A percentile compares a stretch with the other conserved stretches of the same genome.
Conservation (phyloP, 2,113 vertebrate species). For the Muntiacus reevesi region DNA sequence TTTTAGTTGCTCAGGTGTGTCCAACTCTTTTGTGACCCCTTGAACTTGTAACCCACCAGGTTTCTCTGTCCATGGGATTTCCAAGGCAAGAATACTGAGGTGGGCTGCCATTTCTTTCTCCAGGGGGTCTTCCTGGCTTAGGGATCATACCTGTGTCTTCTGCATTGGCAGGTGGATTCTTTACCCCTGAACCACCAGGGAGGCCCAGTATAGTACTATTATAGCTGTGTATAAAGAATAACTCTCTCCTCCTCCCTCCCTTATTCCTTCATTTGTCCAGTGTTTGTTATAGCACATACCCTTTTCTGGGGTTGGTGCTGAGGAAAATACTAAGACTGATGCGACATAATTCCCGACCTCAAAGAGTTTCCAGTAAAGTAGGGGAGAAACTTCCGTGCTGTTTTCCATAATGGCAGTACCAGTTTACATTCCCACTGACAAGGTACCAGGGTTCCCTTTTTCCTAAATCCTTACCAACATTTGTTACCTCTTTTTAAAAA, state of each 20-base stretch:
- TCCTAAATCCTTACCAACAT: background rate
- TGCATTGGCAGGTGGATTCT: background rate
- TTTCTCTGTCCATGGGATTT: background rate
- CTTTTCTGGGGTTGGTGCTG: background rate
- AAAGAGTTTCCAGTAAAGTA: background rate
- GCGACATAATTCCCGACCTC: background rate
- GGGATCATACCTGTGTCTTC: background rate
- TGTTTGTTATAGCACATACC: background rate
- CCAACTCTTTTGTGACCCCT: background rate
- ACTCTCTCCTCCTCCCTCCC: accelerated
- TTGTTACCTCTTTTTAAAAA: background rate
- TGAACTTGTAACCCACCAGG: background rate
- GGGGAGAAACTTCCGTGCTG: background rate
- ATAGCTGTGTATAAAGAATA: background rate
- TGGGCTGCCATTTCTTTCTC: background rate
- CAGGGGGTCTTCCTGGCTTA: accelerated
- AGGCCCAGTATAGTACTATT: background rate
- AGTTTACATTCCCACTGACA: background rate
- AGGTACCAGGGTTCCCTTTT: background rate
- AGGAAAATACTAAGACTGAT: background rate
- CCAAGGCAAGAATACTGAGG: background rate
- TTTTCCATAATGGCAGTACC: background rate
- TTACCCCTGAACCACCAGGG: background rate
- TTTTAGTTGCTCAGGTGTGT: background rate
- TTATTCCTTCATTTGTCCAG: background rate